Conservation (phyloP, 2,888 invertebrate species). For the Eupeodes latifasciatus region DNA sequence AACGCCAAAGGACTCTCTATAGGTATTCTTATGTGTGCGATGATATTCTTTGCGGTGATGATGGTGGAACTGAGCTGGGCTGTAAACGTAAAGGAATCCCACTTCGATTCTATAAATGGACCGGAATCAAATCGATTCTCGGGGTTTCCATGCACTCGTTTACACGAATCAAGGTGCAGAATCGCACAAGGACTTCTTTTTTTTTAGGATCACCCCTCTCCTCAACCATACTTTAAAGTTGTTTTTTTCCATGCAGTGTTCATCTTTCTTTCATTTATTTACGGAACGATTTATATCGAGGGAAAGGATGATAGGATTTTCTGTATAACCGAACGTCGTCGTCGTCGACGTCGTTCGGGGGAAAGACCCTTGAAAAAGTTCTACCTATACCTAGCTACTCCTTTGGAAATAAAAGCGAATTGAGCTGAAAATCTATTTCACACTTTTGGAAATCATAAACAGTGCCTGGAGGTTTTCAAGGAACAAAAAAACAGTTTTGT, state of each 20-base stretch:
- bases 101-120: conserved; percentile 68
- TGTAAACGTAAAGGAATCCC: conserved; percentile 39
- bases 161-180: conserved; percentile 54
- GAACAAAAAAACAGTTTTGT: conserved; percentile 1
- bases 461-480: conserved; percentile 54
- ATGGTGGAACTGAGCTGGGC: conserved; percentile 10
- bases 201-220: background rate
- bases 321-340: conserved; percentile 10
- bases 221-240: background rate
- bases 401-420: conserved; percentile 61
- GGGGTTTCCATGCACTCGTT: conserved; percentile 53
- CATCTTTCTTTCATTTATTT: conserved; percentile 66
- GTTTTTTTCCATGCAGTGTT: conserved; percentile 25
- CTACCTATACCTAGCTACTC: background rate
- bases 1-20: conserved; percentile 36
- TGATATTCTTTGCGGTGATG: conserved; percentile 43
- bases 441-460: conserved; percentile 74
- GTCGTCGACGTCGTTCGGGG: background rate
- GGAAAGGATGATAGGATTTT: conserved; percentile 16
- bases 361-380: conserved; percentile 37
- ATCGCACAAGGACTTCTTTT: conserved; percentile 36
- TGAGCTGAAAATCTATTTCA: conserved; percentile 73
- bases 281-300: conserved; percentile 26
- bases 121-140: conserved; percentile 67
- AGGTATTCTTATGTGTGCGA: background rate